These are phyloP conservation scores for Microtus agrestis DNA, from an alignment of 2,797 vertebrate species.

Conservation along the genomic window DNA sequence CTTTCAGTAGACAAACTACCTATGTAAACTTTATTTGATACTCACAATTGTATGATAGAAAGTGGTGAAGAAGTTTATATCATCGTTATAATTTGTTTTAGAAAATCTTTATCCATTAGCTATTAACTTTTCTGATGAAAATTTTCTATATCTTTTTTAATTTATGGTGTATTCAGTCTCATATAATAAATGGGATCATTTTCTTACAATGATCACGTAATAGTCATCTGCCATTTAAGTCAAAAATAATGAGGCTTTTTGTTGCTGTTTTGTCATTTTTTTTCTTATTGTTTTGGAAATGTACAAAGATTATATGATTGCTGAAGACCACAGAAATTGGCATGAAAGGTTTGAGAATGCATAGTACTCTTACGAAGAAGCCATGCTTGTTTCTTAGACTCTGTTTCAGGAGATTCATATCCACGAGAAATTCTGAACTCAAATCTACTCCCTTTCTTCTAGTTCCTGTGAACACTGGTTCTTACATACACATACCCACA, in stretches of 20 bases:
- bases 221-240: not conserved
- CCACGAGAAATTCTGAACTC: not conserved
- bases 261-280: not conserved
- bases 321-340: not conserved
- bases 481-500: not conserved
- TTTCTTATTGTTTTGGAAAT: not conserved
- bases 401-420: not conserved
- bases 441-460: no score
- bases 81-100: not conserved
- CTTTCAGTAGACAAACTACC: not conserved
- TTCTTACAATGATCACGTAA: not conserved
- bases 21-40: not conserved
- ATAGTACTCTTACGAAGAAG: not conserved
- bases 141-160: not conserved
- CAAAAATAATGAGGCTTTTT: not conserved
- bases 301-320: no score
- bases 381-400: not conserved
- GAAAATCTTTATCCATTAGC: not conserved
- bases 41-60: not conserved
- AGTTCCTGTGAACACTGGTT: not conserved
- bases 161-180: accelerated
- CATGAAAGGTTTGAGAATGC: no score
- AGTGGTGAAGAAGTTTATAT: not conserved
- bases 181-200: no score
- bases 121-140: not conserved